Percentiles rank a stretch among this genome's conserved stretches.
Evolutionary conservation across 2,888 invertebrate genomes (phyloP).

Genomic region (Macaria notata): DNA sequence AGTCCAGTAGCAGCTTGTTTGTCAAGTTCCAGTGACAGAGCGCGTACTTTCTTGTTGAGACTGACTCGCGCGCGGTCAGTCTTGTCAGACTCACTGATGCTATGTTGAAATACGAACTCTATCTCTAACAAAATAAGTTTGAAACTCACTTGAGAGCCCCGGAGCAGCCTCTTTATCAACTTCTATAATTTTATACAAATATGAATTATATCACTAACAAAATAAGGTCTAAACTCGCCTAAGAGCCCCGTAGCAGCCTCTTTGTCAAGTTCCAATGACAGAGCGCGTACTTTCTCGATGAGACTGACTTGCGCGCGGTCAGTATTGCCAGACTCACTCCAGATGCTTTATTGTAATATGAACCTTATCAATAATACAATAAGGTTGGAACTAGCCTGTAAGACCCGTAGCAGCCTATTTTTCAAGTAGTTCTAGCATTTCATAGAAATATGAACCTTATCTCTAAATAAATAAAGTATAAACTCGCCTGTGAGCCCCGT

Average conservation of each 20-base stretch:
- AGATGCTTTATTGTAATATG: background rate
- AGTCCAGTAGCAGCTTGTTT: background rate
- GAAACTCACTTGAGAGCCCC: too few relatives aligned
- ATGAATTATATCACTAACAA: too few relatives aligned
- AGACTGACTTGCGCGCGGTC: constrained; percentile 46
- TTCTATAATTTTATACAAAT: too few relatives aligned
- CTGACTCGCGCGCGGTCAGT: constrained; percentile 41
- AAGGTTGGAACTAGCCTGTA: background rate
- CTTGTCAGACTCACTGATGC: constrained; percentile 76
- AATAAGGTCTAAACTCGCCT: constrained; percentile 36
- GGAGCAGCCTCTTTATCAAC: too few relatives aligned
- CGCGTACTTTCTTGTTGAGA: constrained; percentile 82
- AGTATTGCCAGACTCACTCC: background rate
- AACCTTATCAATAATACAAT: background rate
- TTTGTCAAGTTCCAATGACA: constrained; percentile 57
- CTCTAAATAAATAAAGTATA: too few relatives aligned
- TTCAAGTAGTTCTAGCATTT: too few relatives aligned
- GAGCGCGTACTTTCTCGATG: constrained; percentile 84
- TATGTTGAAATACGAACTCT: constrained; percentile 57
- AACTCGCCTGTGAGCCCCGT: constrained; percentile 50
- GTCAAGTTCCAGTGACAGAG: background rate
- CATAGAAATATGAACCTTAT: too few relatives aligned
- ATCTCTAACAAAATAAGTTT: too few relatives aligned
- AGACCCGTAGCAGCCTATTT: too few relatives aligned
- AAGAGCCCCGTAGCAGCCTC: constrained; percentile 64